Base-by-base conservation (phyloP, 2,888 invertebrate genomes). In the Tethea ocularis region DNA sequence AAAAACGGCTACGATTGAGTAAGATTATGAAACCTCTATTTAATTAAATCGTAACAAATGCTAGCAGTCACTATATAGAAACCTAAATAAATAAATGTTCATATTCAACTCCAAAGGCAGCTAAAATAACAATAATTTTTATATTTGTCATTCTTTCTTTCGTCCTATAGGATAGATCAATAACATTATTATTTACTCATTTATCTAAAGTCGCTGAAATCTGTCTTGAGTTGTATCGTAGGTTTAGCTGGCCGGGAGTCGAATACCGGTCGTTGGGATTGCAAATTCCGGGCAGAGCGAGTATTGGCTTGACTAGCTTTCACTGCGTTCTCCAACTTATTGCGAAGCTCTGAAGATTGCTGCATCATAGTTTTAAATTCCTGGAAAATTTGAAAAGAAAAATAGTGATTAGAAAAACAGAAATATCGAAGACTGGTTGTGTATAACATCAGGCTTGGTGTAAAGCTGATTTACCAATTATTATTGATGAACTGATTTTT, bases 321-420 rank as follows among this genome's bases (percentile, higher is more conserved):
- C 60, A 99, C 95, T 0, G 99, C 98, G 59, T 95, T 95, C 87
- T 99, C 98, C 58, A 99, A 88, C 84, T 97, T 96, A 57, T 93
- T 94, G 66, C 97, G 96, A 59, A 99, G 91, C 60, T 97, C 96
- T 0, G 95, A 93, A 0, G 97, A 96, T 75, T 97, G 96, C 24
- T 96, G 95, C 97, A 99, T 98, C 74, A 99, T 94, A 15, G 95
- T 95, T 80, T 98, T 97, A 88, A 99, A 99, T 85, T 99, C 98
- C 95, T 96, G 80, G 4, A 84, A 20, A 15, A 17, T n/a, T 6
- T 0, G 10, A 41, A 15, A 46, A 46, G 20, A 46, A 2, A 10
- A 46, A 20, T 20, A 10, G 17, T 20, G 10, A 46, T 10, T 20
- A 15, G 3, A 26, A 26, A n/a, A n/a, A n/a, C 5, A 36, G 13